Conservation (phyloP, 2,113 vertebrate species). For the Scalopus aquaticus region DNA sequence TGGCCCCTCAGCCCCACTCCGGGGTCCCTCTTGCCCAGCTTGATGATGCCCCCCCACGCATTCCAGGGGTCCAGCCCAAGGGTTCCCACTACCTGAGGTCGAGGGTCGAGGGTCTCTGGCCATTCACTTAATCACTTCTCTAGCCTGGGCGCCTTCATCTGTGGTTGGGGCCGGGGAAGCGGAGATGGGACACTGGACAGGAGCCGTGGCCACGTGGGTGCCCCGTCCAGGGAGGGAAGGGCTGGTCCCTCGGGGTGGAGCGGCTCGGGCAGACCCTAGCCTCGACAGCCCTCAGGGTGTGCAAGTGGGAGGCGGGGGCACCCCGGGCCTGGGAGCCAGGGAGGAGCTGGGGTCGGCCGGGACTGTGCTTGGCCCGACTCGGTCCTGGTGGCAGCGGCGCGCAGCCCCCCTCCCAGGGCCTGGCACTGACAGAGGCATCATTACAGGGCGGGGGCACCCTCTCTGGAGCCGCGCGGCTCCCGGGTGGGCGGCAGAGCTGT, state of each 20-base stretch:
- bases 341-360: too few relatives aligned
- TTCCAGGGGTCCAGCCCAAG: background rate
- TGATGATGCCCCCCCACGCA: background rate
- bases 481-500: background rate
- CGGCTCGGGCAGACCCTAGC: background rate
- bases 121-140: background rate
- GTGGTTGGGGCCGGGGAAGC: background rate
- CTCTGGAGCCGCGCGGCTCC: background rate
- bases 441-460: background rate
- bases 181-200: background rate
- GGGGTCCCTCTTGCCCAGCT: background rate
- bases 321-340: accelerated
- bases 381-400: background rate
- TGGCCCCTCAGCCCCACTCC: background rate
- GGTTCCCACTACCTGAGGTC: background rate
- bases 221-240: background rate
- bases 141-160: background rate
- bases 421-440: background rate
- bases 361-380: background rate
- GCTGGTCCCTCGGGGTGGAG: background rate
- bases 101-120: background rate
- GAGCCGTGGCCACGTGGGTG: background rate
- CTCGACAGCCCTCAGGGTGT: background rate
- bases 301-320: background rate
- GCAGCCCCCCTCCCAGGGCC: background rate